These are phyloP conservation scores for Lipotes vexillifer DNA, from an alignment of 2,113 vertebrate species.

Conservation along the genomic window DNA sequence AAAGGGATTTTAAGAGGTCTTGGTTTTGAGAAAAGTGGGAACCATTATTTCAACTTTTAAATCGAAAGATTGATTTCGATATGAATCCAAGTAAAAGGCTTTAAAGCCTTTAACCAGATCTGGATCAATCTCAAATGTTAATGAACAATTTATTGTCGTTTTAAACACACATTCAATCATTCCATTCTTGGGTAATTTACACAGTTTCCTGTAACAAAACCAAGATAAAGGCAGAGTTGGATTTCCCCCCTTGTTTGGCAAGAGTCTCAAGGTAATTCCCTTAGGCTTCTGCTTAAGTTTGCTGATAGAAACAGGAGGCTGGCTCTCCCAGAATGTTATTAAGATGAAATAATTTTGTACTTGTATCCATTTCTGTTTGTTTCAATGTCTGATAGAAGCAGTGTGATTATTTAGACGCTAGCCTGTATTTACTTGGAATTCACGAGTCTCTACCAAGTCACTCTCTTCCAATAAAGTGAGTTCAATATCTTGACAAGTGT, in stretches of 20 bases:
- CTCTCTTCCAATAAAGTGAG: neutral
- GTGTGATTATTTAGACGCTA: neutral
- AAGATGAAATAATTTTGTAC: conserved; percentile 15
- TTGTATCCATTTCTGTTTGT: conserved; percentile 29
- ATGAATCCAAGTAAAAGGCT: neutral
- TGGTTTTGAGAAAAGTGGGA: neutral
- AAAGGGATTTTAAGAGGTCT: neutral
- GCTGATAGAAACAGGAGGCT: neutral
- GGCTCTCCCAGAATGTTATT: neutral
- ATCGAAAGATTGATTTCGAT: neutral
- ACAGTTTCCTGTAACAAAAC: conserved; percentile 36
- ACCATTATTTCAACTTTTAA: conserved; percentile 28
- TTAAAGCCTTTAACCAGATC: neutral
- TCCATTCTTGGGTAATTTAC: neutral
- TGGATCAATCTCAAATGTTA: conserved; percentile 21
- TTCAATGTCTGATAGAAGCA: neutral
- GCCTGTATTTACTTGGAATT: neutral
- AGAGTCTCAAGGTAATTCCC: conserved; percentile 3
- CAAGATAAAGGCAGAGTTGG: conserved; percentile 11
- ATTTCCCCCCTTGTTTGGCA: neutral
- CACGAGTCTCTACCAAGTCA: neutral
- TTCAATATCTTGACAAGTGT: neutral
- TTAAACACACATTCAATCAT: neutral
- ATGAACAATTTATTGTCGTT: conserved; percentile 30
- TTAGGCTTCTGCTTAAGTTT: neutral